These are phyloP conservation scores for Thymelicus sylvestris DNA, from an alignment of 2,888 invertebrate genomes.

Conservation along the genomic window DNA sequence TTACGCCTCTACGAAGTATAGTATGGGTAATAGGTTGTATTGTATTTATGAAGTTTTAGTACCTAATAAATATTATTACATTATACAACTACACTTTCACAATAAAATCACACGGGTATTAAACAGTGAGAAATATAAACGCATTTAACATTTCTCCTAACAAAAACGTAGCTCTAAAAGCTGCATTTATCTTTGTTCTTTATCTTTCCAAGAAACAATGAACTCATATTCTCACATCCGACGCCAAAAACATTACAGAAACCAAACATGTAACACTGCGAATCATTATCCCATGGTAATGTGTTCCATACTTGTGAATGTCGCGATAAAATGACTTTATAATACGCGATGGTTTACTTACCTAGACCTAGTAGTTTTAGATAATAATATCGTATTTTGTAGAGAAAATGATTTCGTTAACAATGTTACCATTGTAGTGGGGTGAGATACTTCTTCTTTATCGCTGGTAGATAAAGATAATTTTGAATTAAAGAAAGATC, in stretches of 20 bases:
- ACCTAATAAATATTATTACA: background rate
- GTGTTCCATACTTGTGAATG: conserved; percentile 1
- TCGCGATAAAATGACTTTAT: background rate
- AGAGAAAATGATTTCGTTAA: too few relatives aligned
- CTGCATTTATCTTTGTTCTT: background rate
- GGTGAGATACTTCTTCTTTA: too few relatives aligned
- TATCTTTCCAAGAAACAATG: conserved; percentile 21
- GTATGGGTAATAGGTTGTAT: background rate
- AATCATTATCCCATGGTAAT: conserved; percentile 15
- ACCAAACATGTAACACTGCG: background rate
- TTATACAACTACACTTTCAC: background rate
- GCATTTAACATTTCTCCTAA: background rate
- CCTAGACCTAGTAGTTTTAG: too few relatives aligned
- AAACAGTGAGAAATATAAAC: background rate
- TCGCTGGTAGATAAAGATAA: too few relatives aligned
- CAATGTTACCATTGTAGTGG: too few relatives aligned
- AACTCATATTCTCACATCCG: conserved; percentile 24
- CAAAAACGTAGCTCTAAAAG: conserved; percentile 1
- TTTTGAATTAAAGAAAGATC: too few relatives aligned
- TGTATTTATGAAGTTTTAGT: background rate
- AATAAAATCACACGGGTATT: background rate
- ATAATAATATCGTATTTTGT: too few relatives aligned
- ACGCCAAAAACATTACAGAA: conserved; percentile 25
- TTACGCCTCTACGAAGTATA: too few relatives aligned
- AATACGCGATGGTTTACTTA: background rate